Percentiles rank a stretch among this genome's conserved stretches.
phyloP scores from a whole-genome alignment of 2,888 invertebrate species.

The Neoitamus cyanurus region DNA sequence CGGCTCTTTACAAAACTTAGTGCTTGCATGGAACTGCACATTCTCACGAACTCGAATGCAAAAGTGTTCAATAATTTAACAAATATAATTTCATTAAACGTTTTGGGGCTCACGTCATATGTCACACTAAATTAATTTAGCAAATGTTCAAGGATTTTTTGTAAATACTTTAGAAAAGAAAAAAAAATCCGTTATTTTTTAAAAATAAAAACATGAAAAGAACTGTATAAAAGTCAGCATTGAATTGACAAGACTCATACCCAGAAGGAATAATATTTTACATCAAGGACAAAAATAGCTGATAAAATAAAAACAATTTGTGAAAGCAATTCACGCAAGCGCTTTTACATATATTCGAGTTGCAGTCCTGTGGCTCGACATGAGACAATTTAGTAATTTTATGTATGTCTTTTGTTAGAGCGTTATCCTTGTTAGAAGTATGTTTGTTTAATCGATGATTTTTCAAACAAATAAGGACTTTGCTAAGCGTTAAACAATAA shows the following conservation, averaged over 20 bases:
- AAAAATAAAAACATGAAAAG: background rate
- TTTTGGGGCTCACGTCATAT: background rate
- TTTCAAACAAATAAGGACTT: conserved; percentile 14
- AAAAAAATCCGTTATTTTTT: background rate
- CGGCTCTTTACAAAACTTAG: background rate
- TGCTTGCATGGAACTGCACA: background rate
- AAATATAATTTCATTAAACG: background rate
- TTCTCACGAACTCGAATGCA: background rate
- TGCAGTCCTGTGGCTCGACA: background rate
- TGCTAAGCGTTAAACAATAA: background rate
- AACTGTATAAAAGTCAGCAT: background rate
- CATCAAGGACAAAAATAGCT: background rate
- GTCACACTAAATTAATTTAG: conserved; percentile 6
- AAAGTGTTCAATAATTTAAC: background rate
- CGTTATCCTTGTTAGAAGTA: background rate
- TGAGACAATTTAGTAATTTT: background rate
- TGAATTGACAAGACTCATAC: background rate
- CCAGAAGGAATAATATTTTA: background rate
- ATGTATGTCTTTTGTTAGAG: background rate
- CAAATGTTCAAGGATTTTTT: background rate
- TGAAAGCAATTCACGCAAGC: background rate
- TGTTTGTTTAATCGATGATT: background rate
- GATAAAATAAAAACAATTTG: background rate
- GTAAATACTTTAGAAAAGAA: background rate
- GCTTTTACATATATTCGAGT: background rate